Conservation (phyloP, 2,888 invertebrate species). For the Hyposoter didymator region DNA sequence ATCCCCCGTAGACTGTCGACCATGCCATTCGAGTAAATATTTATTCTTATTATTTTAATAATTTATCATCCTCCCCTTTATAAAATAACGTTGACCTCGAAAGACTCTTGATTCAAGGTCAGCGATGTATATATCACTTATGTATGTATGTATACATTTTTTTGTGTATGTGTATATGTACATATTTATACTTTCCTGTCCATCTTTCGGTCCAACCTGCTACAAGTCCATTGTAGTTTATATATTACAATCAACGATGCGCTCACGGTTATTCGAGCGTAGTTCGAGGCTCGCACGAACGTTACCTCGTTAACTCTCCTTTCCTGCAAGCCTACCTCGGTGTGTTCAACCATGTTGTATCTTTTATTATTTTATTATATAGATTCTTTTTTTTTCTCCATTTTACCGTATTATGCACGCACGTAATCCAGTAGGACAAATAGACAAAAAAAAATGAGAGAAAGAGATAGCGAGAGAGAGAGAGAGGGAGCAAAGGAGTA, state of each 20-base stretch:
- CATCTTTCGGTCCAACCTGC: slow-evolving; percentile 21
- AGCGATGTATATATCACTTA: slow-evolving; percentile 52
- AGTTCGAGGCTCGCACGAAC: slow-evolving; percentile 40
- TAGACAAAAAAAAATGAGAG: neutral
- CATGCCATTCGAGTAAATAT: slow-evolving; percentile 60
- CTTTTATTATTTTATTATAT: slow-evolving; percentile 68
- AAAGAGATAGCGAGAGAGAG: neutral
- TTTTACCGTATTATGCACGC: slow-evolving; percentile 65
- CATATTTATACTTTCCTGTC: slow-evolving; percentile 5
- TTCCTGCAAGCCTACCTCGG: slow-evolving; percentile 52
- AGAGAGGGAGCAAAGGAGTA: neutral
- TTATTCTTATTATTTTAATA: slow-evolving; percentile 60
- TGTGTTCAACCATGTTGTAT: slow-evolving; percentile 53
- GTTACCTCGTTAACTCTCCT: slow-evolving; percentile 46
- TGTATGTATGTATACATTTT: neutral
- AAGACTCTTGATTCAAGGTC: slow-evolving; percentile 33
- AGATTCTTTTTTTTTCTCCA: slow-evolving; percentile 63
- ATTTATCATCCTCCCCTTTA: slow-evolving; percentile 57
- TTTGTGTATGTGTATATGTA: slow-evolving; percentile 10
- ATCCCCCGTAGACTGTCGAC: slow-evolving; percentile 35
- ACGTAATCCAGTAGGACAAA: slow-evolving; percentile 62
- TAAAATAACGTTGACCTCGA: slow-evolving; percentile 47
- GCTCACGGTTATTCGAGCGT: slow-evolving; percentile 29
- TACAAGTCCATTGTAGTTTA: slow-evolving; percentile 16
- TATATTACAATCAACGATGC: slow-evolving; percentile 36